phyloP scores from a whole-genome alignment of 2,797 vertebrate species.

The Poecile montanus region DNA sequence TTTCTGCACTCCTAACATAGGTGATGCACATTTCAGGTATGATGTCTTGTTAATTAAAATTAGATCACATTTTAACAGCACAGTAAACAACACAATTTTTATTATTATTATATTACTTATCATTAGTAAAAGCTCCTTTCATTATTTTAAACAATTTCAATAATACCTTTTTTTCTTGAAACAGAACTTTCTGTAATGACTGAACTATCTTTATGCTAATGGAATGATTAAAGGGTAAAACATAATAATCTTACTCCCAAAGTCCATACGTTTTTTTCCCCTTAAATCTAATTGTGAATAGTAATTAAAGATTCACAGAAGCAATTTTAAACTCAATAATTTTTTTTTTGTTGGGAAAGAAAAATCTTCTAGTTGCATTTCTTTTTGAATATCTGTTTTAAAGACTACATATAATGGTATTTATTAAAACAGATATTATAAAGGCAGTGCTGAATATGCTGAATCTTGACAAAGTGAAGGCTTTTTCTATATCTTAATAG shows the following conservation, averaged over 20 bases:
- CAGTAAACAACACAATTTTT: not conserved
- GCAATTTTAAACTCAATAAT: not conserved
- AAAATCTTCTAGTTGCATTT: not conserved
- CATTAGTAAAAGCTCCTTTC: not conserved
- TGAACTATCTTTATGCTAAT: not conserved
- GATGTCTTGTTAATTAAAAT: not conserved
- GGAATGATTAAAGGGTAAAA: not conserved
- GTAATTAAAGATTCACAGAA: not conserved
- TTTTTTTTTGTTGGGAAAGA: not conserved
- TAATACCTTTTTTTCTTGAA: not conserved
- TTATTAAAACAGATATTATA: not conserved
- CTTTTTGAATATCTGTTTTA: not conserved
- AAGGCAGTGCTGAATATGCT: not conserved
- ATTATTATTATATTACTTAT: not conserved
- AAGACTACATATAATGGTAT: not conserved
- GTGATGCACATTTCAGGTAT: not conserved
- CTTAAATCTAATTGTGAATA: not conserved
- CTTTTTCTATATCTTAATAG: not conserved
- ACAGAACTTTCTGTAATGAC: not conserved
- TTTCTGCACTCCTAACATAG: not conserved
- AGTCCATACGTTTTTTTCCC: not conserved
- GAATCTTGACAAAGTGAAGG: not conserved
- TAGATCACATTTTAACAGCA: conserved; percentile 16
- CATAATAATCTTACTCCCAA: not conserved
- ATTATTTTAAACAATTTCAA: not conserved